Percentiles rank a stretch among this genome's conserved stretches.
These are phyloP conservation scores for Cecropterus lyciades DNA, from an alignment of 1,140 invertebrate genomes.

Conservation along the genomic window DNA sequence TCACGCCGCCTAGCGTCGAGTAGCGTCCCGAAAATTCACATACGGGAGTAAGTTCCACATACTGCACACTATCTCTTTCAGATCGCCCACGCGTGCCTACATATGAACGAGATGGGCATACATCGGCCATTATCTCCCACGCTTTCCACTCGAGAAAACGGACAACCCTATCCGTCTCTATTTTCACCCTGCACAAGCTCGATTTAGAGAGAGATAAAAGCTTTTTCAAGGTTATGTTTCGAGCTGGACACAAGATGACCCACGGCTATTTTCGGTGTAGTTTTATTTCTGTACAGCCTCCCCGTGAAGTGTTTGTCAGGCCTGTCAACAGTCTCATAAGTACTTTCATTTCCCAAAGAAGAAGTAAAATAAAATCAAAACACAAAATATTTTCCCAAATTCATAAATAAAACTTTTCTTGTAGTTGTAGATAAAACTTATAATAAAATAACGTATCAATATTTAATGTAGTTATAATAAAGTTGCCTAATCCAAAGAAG, in stretches of 20 bases:
- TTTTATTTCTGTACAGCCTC: slow-evolving; percentile 50
- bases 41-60: slow-evolving; percentile 46
- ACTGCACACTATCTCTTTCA: slow-evolving; percentile 72
- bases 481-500: not conserved
- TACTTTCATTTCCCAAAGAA: too few species aligned
- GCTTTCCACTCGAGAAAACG: slow-evolving; percentile 71
- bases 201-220: slow-evolving; percentile 65
- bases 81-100: slow-evolving; percentile 66
- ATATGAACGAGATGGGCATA: slow-evolving; percentile 76
- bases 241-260: slow-evolving; percentile 66
- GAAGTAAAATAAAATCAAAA: too few species aligned
- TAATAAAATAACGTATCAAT: too few species aligned
- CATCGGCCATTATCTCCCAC: slow-evolving; percentile 58
- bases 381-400: not conserved
- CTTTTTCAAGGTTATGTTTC: slow-evolving; percentile 48
- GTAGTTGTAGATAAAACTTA: too few species aligned
- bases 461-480: too few species aligned
- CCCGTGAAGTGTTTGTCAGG: slow-evolving; percentile 33
- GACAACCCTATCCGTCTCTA: slow-evolving; percentile 73
- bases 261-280: slow-evolving; percentile 51
- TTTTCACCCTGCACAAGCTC: slow-evolving; percentile 55
- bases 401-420: too few species aligned
- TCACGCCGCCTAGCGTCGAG: slow-evolving; percentile 77
- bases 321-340: slow-evolving; percentile 22
- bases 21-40: slow-evolving; percentile 63